Evolutionary conservation across 1,140 invertebrate species (phyloP), one percentile per base, ranked within the genome.

Genomic region (Tigriopus japonicus): DNA sequence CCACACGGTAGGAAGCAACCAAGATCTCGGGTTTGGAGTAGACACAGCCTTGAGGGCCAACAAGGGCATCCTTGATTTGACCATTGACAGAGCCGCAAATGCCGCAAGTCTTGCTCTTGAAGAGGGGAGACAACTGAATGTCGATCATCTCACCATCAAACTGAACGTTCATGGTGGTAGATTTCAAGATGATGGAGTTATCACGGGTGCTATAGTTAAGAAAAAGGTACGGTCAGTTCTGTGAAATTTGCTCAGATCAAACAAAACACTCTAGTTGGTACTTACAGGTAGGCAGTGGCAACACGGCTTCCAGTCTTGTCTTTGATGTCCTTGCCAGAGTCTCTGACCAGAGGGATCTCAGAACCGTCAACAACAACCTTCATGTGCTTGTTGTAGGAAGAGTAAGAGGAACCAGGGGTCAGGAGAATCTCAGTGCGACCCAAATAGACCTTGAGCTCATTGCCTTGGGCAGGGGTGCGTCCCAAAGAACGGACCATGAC

Each of bases 1-100:
- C 40, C 15, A 62, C 58, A 42, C 52, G 59, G 49, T 62, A 62
- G 56, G 60, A 52, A 62, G 60, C 60, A 42, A 23, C 52, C n/a
- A 42, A 35, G 23, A 43, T 52, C 28, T 21, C 21, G 21, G 60
- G 52, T 7, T 23, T 17, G 23, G 41, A 60, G 60, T 59, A 62
- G 6, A 62, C 24, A 40, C 60, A 62, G n/a, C 52, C 21, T 19
- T 28, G 59, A 1, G 60, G 60, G 15, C 60, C 60, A n/a, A 28
- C 21, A 10, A 60, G 58, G 21, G 59, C 60, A 21, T n/a, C 52
- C 23, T 15, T 41, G 10, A 6, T 12, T 45, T 62, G 52, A 19
- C 49, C 54, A 40, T 62, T 62, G 42, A 62, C 40, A 21, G 59
- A 28, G 14, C 60, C 60, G 13, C 60, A 62, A 24, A 62, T 21